Evolutionary conservation across 2,888 invertebrate species (phyloP).

Genomic region (Podotricha telesiphe): DNA sequence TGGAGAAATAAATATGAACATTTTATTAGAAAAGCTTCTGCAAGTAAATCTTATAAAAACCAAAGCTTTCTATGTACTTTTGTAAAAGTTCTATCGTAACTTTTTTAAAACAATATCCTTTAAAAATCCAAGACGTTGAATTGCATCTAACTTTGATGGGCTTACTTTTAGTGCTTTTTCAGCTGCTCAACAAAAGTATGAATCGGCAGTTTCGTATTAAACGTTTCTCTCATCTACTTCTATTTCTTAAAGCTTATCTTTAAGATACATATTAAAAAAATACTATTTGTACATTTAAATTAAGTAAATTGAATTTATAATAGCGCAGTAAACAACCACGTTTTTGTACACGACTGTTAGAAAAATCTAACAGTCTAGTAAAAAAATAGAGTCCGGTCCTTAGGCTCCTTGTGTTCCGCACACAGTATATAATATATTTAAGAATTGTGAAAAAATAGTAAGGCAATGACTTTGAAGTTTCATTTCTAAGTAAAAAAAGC

Average conservation of each 20-base stretch:
- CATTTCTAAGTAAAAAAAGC: too few relatives aligned
- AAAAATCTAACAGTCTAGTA: too few relatives aligned
- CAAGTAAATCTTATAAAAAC: background rate
- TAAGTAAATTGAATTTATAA: too few relatives aligned
- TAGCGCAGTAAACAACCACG: too few relatives aligned
- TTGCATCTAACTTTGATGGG: slow-evolving; percentile 21
- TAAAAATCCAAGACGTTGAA: slow-evolving; percentile 19
- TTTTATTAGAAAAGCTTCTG: background rate
- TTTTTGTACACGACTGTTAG: too few relatives aligned
- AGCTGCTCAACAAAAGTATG: slow-evolving; percentile 14
- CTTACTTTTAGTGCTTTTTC: slow-evolving; percentile 19
- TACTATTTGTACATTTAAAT: too few relatives aligned
- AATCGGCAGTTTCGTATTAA: slow-evolving; percentile 1
- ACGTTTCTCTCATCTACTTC: background rate
- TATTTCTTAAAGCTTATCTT: background rate
- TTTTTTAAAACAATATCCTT: slow-evolving; percentile 23
- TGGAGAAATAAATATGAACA: background rate
- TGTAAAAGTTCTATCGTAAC: slow-evolving; percentile 10
- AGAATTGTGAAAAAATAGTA: too few relatives aligned
- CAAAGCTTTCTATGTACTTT: background rate
- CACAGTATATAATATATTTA: too few relatives aligned
- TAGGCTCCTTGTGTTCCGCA: too few relatives aligned
- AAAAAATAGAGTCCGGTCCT: too few relatives aligned
- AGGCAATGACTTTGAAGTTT: too few relatives aligned
- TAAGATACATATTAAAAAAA: too few relatives aligned